These are phyloP conservation scores for Catharus minimus DNA, from an alignment of 2,113 vertebrate genomes.

Conservation along the genomic window DNA sequence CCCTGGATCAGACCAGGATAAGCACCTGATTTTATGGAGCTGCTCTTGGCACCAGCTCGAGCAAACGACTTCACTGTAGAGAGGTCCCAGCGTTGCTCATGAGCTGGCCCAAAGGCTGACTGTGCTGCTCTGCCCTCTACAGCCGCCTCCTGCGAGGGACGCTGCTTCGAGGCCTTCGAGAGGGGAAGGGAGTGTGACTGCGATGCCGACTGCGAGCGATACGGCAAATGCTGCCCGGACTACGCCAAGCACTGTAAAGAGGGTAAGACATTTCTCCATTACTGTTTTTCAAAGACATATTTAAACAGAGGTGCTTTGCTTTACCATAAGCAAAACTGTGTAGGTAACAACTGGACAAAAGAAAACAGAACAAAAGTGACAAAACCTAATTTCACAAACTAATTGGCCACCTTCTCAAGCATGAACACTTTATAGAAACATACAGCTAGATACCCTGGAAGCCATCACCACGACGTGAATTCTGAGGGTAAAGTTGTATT, in stretches of 20 bases:
- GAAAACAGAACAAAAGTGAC: background rate
- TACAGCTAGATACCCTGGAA: background rate
- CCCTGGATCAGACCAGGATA: background rate
- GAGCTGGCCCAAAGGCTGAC: background rate
- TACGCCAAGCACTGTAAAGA: constrained; percentile 72
- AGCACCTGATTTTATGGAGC: background rate
- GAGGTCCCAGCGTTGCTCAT: background rate
- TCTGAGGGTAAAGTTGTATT: background rate
- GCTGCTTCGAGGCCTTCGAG: constrained; percentile 86
- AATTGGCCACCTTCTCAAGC: background rate
- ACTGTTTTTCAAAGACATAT: background rate
- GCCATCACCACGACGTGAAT: background rate
- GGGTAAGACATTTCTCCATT: constrained; percentile 69
- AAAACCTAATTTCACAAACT: background rate
- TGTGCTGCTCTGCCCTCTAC: background rate
- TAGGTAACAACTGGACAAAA: background rate
- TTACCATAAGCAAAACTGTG: background rate
- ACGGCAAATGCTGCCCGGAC: constrained; percentile 87
- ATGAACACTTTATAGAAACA: background rate
- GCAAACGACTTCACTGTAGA: background rate
- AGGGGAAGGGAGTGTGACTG: constrained; percentile 87
- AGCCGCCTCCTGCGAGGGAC: constrained; percentile 89
- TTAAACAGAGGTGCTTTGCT: background rate
- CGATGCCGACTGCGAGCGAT: constrained; percentile 79
- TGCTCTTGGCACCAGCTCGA: background rate